Evolutionary conservation across 2,797 vertebrate genomes (phyloP), one percentile per base, ranked within the genome.

Genomic region (Aythya fuligula): DNA sequence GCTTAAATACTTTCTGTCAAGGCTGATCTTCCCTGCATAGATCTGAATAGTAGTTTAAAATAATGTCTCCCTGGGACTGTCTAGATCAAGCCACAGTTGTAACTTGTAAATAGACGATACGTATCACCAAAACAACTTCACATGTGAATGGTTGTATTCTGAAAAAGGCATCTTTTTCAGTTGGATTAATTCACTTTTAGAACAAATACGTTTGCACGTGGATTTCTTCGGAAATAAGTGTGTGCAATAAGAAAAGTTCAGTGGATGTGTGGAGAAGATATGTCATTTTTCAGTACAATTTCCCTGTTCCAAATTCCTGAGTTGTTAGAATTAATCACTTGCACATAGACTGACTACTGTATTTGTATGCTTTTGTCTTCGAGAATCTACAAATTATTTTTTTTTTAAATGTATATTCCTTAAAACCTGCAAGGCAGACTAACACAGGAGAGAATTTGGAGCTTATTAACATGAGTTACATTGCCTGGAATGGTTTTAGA

Each of bases 1-100:
- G 24, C n/a, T 83, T 83, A 72, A 90, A 73, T 93, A 69, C 36
- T 91, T 89, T 71, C 34, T 95, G 38, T 77, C 72, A 85, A 69
- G 72, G 24, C 54, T 71, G 78, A n/a, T 90, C n/a, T 90, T 76
- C 83, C 16, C 78, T 73, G 21, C 69, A 51, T 73, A 56, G 47
- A 80, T 87, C 78, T 85, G 49, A 90, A 61, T 66, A 81, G 65
- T 82, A 62, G 15, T 56, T 91, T 87, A 36, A 77, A 75, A 43
- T 72, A 80, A 8, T 19, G 8, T 57, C 22, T 92, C 20, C 51
- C 27, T 75, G 39, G 9, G 2, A 81, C 28, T 32, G 45, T 87
- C 51, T 84, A 60, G 38, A 67, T 79, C 38, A 25, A 70, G 85
- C 11, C 27, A 13, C 32, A 47, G 65, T 24, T 90, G 18, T 49